phyloP scores from a whole-genome alignment of 2,113 vertebrate genomes.

The Pristiophorus japonicus region DNA sequence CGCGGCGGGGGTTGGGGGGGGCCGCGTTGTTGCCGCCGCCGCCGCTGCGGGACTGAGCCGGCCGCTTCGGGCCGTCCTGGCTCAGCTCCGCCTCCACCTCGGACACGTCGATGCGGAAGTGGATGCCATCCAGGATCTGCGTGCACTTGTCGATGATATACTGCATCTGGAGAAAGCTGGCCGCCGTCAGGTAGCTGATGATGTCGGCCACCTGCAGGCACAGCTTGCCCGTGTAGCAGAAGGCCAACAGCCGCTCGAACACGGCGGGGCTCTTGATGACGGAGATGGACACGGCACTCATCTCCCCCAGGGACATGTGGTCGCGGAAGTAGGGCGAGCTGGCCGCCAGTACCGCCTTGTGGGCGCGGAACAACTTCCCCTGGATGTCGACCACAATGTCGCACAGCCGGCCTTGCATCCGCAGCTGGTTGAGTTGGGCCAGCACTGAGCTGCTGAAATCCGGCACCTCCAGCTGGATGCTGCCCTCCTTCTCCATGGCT shows the following conservation, averaged over 20 bases:
- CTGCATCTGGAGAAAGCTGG: conserved; percentile 98
- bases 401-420: conserved; percentile 91
- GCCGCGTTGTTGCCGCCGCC: too few relatives aligned
- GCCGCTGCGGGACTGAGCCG: conserved; percentile 58
- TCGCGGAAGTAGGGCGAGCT: conserved; percentile 98
- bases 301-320: conserved; percentile 97
- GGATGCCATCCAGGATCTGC: conserved; percentile 92
- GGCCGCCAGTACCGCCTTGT: conserved; percentile 95
- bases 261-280: conserved; percentile 93
- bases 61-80: conserved; percentile 63
- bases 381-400: conserved; percentile 96
- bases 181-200: conserved; percentile 94
- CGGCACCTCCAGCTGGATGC: conserved; percentile 93
- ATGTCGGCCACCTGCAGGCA: conserved; percentile 91
- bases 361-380: conserved; percentile 89
- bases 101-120: conserved; percentile 86
- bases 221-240: conserved; percentile 93
- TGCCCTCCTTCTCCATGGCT: conserved; percentile 87
- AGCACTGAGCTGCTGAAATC: conserved; percentile 98
- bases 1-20: conserved; percentile 64
- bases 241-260: conserved; percentile 91
- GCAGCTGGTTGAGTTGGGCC: conserved; percentile 90
- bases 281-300: conserved; percentile 91
- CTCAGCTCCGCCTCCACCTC: conserved; percentile 75
- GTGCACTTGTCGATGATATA: conserved; percentile 98